These are phyloP conservation scores for Bombus vancouverensis DNA, from an alignment of 1,140 invertebrate species.

Conservation along the genomic window DNA sequence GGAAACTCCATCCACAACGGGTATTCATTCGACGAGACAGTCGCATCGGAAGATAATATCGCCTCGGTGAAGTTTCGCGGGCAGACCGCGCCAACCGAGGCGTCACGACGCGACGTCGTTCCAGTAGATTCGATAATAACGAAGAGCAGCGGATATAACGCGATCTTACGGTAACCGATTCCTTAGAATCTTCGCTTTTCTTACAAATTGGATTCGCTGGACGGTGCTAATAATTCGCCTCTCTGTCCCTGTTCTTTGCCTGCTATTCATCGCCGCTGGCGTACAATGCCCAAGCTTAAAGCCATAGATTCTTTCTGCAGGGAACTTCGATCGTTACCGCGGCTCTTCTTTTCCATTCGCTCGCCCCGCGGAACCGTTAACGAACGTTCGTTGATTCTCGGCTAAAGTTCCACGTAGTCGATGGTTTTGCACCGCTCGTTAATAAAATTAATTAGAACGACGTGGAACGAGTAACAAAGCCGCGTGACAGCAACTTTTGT, in stretches of 20 bases:
- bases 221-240: conserved; percentile 53
- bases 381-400: conserved; percentile 41
- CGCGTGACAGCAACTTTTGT: conserved; percentile 7
- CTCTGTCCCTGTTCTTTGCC: background rate
- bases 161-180: conserved; percentile 51
- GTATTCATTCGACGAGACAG: background rate
- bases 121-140: conserved; percentile 12
- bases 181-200: conserved; percentile 45
- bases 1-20: background rate
- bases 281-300: conserved; percentile 52
- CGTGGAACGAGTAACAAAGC: conserved; percentile 40
- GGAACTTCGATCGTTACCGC: conserved; percentile 59
- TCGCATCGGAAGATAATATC: conserved; percentile 7
- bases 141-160: conserved; percentile 14
- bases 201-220: conserved; percentile 57
- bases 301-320: background rate
- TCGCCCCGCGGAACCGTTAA: conserved; percentile 44
- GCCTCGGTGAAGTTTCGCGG: background rate
- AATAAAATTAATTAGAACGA: conserved; percentile 66
- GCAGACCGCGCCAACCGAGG: background rate
- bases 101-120: background rate
- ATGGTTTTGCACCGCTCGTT: conserved; percentile 58
- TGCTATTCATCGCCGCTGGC: too few relatives aligned
- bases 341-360: conserved; percentile 26
- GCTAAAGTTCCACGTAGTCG: conserved; percentile 29